Percentiles rank a stretch among this genome's conserved stretches.
phyloP scores from a whole-genome alignment of 2,797 vertebrate genomes.

The Enteromius trimaculatus region DNA sequence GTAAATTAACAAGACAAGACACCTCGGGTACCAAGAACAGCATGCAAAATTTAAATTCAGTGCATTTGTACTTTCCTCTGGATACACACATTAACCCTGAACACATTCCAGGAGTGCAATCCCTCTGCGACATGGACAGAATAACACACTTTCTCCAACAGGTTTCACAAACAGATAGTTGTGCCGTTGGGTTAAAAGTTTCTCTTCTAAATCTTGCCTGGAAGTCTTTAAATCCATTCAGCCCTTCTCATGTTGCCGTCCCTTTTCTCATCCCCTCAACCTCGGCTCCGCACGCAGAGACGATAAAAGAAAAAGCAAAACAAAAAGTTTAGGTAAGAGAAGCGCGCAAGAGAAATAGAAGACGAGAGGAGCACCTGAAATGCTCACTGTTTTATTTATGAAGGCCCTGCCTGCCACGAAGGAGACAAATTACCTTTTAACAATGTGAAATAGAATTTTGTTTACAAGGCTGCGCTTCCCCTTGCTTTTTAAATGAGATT shows the following conservation, averaged over 20 bases:
- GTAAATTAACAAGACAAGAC: background rate
- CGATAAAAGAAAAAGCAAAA: conserved; percentile 60
- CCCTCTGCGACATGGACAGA: background rate
- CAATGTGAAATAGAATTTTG: conserved; percentile 85
- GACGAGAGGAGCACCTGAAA: conserved; percentile 71
- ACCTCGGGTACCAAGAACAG: background rate
- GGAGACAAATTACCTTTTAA: conserved; percentile 85
- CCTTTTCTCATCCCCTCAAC: conserved; percentile 9
- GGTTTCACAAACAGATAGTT: conserved; percentile 9
- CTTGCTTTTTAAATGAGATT: conserved; percentile 80
- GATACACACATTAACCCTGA: conserved; percentile 32
- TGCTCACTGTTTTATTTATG: conserved; percentile 81
- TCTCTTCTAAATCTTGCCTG: conserved; percentile 32
- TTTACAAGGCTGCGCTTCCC: conserved; percentile 78
- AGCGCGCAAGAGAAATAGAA: conserved; percentile 42
- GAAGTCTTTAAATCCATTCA: conserved; percentile 16
- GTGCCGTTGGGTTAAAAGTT: conserved; percentile 13
- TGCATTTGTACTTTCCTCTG: background rate
- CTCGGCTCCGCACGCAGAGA: conserved; percentile 66
- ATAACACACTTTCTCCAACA: background rate
- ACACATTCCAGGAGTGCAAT: background rate
- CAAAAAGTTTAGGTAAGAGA: conserved; percentile 59
- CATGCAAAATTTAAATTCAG: background rate
- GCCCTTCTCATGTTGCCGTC: conserved; percentile 7
- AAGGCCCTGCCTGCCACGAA: conserved; percentile 73